A percentile compares a stretch with the other conserved stretches of the same genome.
phyloP scores from a whole-genome alignment of 1,140 invertebrate genomes.

The Piezodorus guildinii region DNA sequence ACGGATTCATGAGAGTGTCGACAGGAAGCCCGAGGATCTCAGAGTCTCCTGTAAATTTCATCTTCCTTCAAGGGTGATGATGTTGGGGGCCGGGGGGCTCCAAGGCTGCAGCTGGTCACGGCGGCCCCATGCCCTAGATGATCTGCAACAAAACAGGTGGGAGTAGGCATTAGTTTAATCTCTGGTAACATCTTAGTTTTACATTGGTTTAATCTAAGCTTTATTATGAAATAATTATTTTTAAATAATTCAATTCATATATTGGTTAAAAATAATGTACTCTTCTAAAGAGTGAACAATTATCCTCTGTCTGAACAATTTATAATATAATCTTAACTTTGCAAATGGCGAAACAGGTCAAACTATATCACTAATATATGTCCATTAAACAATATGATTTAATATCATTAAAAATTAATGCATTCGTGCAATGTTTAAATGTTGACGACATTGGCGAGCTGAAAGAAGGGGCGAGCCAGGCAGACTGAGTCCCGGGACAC shows the following conservation, averaged over 20 bases:
- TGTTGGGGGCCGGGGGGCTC: constrained; percentile 9
- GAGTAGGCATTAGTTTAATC: background rate
- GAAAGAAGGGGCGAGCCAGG: background rate
- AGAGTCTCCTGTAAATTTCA: constrained; percentile 24
- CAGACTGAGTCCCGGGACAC: background rate
- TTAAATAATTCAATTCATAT: too few species aligned
- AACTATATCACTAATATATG: too few species aligned
- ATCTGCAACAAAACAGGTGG: background rate
- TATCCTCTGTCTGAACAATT: too few species aligned
- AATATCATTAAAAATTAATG: too few species aligned
- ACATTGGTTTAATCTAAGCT: too few species aligned
- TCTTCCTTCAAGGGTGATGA: constrained; percentile 13
- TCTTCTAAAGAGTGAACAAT: too few species aligned
- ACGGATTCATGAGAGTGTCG: constrained; percentile 22
- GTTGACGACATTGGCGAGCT: background rate
- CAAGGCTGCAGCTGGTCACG: constrained; percentile 11
- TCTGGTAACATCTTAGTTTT: background rate
- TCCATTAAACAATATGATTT: too few species aligned
- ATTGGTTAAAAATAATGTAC: too few species aligned
- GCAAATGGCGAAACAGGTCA: too few species aligned
- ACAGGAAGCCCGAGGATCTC: constrained; percentile 24
- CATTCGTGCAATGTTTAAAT: too few species aligned
- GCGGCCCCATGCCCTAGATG: constrained; percentile 1
- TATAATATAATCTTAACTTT: too few species aligned
- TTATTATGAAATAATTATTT: too few species aligned